These are phyloP conservation scores for Eupithecia exiguata DNA, from an alignment of 2,888 invertebrate genomes.

Conservation along the genomic window DNA sequence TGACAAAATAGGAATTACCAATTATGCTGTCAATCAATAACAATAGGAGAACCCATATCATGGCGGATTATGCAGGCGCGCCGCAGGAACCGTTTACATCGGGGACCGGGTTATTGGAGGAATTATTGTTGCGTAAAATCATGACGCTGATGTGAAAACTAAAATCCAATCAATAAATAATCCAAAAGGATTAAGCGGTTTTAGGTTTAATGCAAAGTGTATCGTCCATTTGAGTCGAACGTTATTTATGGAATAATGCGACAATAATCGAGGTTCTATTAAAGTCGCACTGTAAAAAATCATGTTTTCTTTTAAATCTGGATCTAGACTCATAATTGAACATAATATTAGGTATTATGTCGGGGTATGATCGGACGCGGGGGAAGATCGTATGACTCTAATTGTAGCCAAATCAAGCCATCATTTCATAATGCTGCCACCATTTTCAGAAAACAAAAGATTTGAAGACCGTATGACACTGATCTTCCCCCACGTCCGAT, in stretches of 20 bases:
- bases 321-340: background rate
- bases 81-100: slow-evolving; percentile 14
- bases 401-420: too few species aligned
- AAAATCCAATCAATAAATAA: background rate
- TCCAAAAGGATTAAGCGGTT: background rate
- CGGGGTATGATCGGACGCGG: too few species aligned
- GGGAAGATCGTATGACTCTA: too few species aligned
- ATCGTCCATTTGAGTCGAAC: background rate
- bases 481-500: too few species aligned
- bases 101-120: slow-evolving; percentile 9
- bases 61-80: slow-evolving; percentile 29
- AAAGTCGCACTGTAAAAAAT: background rate
- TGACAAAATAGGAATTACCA: slow-evolving; percentile 2
- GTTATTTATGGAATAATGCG: background rate
- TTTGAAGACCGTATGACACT: too few species aligned
- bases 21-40: slow-evolving; percentile 11
- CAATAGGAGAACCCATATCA: slow-evolving; percentile 28
- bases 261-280: background rate
- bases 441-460: too few species aligned
- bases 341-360: too few species aligned
- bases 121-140: slow-evolving; percentile 20
- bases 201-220: background rate
- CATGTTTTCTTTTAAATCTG: background rate
- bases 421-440: too few species aligned
- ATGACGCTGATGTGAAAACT: slow-evolving; percentile 10